Percentiles rank a stretch among this genome's conserved stretches.
These are phyloP conservation scores for Gerris lacustris DNA, from an alignment of 2,888 invertebrate species.

Conservation along the genomic window DNA sequence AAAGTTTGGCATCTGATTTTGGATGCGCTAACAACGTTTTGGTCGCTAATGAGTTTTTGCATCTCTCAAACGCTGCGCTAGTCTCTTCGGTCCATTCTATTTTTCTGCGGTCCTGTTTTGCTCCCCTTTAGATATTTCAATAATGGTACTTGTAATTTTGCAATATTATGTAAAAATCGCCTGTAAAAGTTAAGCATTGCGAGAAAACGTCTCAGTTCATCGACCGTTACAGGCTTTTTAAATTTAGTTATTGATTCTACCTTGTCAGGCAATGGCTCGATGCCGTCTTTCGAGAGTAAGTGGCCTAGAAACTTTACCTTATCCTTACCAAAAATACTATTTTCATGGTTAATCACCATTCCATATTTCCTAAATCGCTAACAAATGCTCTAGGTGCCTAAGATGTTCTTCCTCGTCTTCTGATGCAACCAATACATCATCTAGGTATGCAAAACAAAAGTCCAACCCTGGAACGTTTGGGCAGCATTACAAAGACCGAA, in stretches of 20 bases:
- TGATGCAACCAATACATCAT: slow-evolving; percentile 26
- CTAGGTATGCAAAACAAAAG: too few species aligned
- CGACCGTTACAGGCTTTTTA: not conserved
- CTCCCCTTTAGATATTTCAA: not conserved
- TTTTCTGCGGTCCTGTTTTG: not conserved
- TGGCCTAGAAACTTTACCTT: not conserved
- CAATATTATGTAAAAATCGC: slow-evolving; percentile 18
- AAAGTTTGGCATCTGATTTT: not conserved
- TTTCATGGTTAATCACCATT: not conserved
- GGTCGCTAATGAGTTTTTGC: not conserved
- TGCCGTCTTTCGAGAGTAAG: not conserved
- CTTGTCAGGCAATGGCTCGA: not conserved
- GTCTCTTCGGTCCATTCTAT: not conserved
- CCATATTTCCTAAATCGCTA: too few species aligned
- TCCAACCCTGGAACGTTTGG: too few species aligned
- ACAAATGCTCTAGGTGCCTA: not conserved
- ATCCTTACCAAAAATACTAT: not conserved
- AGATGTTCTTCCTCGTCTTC: not conserved
- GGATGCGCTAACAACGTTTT: not conserved
- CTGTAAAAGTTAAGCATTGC: slow-evolving; percentile 20
- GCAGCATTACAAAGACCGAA: too few species aligned
- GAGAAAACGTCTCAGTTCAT: slow-evolving; percentile 17
- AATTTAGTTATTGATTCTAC: not conserved
- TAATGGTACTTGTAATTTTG: slow-evolving; percentile 18
- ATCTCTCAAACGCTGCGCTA: not conserved